These are phyloP conservation scores for Euclidia mi DNA, from an alignment of 2,888 invertebrate genomes.

Conservation along the genomic window DNA sequence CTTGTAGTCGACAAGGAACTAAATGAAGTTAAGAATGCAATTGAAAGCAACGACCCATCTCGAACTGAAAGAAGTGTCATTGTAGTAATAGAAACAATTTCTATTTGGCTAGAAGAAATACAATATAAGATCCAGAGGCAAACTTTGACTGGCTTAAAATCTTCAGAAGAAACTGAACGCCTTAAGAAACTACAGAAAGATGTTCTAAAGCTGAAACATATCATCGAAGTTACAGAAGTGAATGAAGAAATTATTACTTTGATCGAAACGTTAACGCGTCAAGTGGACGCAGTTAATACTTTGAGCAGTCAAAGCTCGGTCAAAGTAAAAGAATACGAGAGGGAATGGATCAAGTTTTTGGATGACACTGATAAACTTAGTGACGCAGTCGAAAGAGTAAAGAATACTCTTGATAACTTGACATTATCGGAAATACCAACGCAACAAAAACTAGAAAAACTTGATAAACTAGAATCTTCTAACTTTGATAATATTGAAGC, in stretches of 20 bases:
- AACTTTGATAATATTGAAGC: slow-evolving; percentile 91
- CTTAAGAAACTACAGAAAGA: slow-evolving; percentile 86
- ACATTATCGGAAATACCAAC: slow-evolving; percentile 91
- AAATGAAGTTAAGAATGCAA: slow-evolving; percentile 89
- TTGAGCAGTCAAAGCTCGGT: slow-evolving; percentile 85
- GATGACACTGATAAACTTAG: slow-evolving; percentile 91
- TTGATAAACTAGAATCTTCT: slow-evolving; percentile 92
- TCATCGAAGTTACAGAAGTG: slow-evolving; percentile 92
- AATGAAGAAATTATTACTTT: slow-evolving; percentile 92
- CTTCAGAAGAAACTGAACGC: slow-evolving; percentile 71
- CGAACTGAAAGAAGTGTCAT: slow-evolving; percentile 93
- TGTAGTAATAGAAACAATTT: slow-evolving; percentile 94
- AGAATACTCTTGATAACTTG: slow-evolving; percentile 88
- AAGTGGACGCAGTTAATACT: slow-evolving; percentile 92
- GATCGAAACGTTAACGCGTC: slow-evolving; percentile 90
- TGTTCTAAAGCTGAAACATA: slow-evolving; percentile 90
- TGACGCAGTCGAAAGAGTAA: slow-evolving; percentile 84
- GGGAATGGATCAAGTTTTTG: slow-evolving; percentile 93
- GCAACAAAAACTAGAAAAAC: slow-evolving; percentile 91
- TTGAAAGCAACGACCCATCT: slow-evolving; percentile 89
- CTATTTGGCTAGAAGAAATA: slow-evolving; percentile 96
- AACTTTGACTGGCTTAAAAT: slow-evolving; percentile 65
- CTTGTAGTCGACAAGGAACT: slow-evolving; percentile 91
- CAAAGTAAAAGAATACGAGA: slow-evolving; percentile 89
- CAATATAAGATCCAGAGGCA: slow-evolving; percentile 93